These are phyloP conservation scores for Coluber constrictor DNA, from an alignment of 2,797 vertebrate genomes.

Conservation along the genomic window DNA sequence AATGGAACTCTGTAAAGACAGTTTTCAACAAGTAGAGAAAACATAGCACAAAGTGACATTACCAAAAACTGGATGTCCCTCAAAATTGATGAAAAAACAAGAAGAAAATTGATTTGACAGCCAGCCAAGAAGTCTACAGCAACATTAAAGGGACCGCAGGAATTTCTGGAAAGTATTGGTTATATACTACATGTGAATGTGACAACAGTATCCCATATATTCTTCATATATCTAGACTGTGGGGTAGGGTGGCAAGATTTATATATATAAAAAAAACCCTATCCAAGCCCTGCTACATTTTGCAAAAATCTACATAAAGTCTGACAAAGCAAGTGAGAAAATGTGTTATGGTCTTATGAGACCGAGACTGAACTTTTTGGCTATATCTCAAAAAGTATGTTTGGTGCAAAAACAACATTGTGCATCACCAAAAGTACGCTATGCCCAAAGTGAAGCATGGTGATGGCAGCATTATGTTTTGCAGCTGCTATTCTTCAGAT, in stretches of 20 bases:
- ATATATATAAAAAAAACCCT: background rate
- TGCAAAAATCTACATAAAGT: background rate
- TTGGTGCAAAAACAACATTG: too few species aligned
- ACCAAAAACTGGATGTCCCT: background rate
- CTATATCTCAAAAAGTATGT: too few species aligned
- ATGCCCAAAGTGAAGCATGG: too few species aligned
- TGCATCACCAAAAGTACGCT: too few species aligned
- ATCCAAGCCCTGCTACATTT: background rate
- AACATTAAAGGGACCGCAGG: background rate
- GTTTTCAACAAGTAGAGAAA: background rate
- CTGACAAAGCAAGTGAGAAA: background rate
- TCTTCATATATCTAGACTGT: background rate
- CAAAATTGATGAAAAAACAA: background rate
- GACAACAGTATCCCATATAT: background rate
- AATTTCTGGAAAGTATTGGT: background rate
- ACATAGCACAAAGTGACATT: background rate
- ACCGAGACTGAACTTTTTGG: too few species aligned
- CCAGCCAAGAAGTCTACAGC: background rate
- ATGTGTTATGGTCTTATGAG: background rate
- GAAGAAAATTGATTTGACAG: background rate
- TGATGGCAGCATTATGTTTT: too few species aligned
- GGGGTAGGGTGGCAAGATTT: background rate
- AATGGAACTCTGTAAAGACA: background rate
- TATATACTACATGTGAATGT: background rate
- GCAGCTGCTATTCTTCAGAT: too few species aligned